Evolutionary conservation across 2,797 vertebrate species (phyloP).

Genomic region (Pristis pectinata): DNA sequence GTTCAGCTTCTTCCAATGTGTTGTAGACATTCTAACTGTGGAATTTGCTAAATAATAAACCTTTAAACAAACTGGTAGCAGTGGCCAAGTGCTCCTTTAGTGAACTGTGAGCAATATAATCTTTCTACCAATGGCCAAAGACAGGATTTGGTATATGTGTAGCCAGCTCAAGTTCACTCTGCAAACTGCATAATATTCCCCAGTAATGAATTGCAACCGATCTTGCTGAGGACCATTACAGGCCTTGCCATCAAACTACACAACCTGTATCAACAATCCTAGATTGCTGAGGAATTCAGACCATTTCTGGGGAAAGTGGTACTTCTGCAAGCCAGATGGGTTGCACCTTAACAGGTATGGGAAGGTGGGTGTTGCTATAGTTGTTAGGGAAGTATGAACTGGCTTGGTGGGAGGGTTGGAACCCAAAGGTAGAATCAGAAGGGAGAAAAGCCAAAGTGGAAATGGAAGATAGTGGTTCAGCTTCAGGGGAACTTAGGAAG

Average conservation of each 20-base stretch:
- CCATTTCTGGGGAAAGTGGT: no score
- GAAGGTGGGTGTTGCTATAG: no score
- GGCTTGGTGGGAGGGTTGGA: no score
- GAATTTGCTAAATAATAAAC: slow-evolving; percentile 51
- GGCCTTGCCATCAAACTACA: neutral
- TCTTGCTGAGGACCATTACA: neutral
- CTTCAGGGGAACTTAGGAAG: no score
- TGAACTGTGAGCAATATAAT: slow-evolving; percentile 31
- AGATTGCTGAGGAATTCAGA: no score
- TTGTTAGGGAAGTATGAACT: no score
- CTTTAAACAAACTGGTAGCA: slow-evolving; percentile 48
- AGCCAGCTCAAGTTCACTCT: neutral
- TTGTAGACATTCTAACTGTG: slow-evolving; percentile 49
- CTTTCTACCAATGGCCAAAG: slow-evolving; percentile 3
- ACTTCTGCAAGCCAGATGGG: no score
- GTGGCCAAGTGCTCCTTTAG: slow-evolving; percentile 38
- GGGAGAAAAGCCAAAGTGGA: no score
- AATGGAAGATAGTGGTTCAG: no score
- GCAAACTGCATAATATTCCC: neutral
- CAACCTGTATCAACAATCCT: neutral
- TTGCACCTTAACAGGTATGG: no score
- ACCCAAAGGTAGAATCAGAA: no score
- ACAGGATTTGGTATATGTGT: neutral
- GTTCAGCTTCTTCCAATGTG: slow-evolving; percentile 45
- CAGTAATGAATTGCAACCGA: neutral